Percentiles rank a stretch among this genome's conserved stretches.
These are phyloP conservation scores for Chesias legatella DNA, from an alignment of 2,888 invertebrate genomes.

Conservation along the genomic window DNA sequence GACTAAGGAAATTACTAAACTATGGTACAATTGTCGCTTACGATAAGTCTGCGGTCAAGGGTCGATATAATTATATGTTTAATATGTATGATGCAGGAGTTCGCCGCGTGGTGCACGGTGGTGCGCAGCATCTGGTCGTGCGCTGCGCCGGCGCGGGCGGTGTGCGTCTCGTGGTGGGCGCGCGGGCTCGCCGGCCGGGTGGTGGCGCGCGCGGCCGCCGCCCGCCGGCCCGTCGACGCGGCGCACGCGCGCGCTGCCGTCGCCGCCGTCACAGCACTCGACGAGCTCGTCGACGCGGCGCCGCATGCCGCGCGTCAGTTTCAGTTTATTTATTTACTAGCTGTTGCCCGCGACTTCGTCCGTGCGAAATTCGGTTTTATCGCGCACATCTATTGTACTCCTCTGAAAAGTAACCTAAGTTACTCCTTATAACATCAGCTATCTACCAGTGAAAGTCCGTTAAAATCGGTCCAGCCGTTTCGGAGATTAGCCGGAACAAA, in stretches of 20 bases:
- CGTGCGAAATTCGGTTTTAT: no score
- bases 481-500: no score
- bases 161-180: constrained; percentile 64
- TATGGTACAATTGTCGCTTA: no score
- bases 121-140: constrained; percentile 59
- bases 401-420: no score
- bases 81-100: constrained; percentile 42
- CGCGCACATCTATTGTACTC: no score
- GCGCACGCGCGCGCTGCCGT: constrained; percentile 51
- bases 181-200: constrained; percentile 62
- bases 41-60: no score
- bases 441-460: no score
- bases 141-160: constrained; percentile 31
- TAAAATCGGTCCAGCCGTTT: no score
- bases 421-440: no score
- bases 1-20: no score
- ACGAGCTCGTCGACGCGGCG: constrained; percentile 59
- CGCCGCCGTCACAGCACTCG: constrained; percentile 58
- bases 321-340: not conserved
- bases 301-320: constrained; percentile 56
- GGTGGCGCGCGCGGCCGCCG: constrained; percentile 53
- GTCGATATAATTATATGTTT: not conserved
- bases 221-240: constrained; percentile 44
- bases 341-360: no score
- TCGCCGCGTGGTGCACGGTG: constrained; percentile 62